These are phyloP conservation scores for Phalanger gymnotis DNA, from an alignment of 2,797 vertebrate species.

Conservation along the genomic window DNA sequence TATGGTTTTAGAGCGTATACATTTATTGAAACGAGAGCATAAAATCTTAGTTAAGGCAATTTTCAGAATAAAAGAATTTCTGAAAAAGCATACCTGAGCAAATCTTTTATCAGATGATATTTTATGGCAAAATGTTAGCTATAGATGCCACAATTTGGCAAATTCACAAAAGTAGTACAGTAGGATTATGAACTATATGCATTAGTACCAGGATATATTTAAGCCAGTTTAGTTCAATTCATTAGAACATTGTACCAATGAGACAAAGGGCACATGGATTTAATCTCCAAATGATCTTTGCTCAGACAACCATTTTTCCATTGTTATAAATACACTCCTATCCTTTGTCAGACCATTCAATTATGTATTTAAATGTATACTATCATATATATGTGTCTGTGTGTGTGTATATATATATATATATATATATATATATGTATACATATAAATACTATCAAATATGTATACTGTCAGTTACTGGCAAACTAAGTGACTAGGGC, in stretches of 20 bases:
- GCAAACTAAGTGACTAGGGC: not conserved
- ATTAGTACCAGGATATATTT: not conserved
- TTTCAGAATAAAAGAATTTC: slow-evolving; percentile 26
- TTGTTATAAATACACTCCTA: not conserved
- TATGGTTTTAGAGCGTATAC: slow-evolving; percentile 47
- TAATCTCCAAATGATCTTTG: not conserved
- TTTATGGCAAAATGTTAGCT: slow-evolving; percentile 7
- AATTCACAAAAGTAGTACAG: not conserved
- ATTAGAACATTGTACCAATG: not conserved
- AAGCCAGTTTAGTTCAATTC: not conserved
- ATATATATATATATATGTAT: no score
- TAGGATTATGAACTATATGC: not conserved
- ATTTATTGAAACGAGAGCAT: slow-evolving; percentile 25
- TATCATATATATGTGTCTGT: no score
- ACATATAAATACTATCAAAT: not conserved
- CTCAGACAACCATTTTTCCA: not conserved
- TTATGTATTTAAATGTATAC: not conserved
- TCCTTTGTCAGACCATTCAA: not conserved
- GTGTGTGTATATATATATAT: not conserved
- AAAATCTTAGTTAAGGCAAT: slow-evolving; percentile 31
- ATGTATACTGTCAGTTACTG: not conserved
- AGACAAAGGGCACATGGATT: not conserved
- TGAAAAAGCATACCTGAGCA: not conserved
- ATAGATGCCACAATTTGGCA: slow-evolving; percentile 23
- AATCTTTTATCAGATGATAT: slow-evolving; percentile 24